phyloP scores from a whole-genome alignment of 2,888 invertebrate species.

The Teleogryllus oceanicus region DNA sequence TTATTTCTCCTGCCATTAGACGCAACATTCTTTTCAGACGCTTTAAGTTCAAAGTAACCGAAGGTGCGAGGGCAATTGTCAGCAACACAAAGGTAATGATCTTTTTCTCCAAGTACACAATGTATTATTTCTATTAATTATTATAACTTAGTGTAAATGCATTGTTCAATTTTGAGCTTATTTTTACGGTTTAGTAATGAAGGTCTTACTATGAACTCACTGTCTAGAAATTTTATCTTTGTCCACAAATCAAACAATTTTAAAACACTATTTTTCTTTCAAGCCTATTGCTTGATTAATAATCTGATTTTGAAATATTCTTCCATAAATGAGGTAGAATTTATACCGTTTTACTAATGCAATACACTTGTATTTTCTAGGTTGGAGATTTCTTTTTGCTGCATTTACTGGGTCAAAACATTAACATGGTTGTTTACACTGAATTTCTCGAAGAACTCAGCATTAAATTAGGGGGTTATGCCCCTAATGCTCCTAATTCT shows the following conservation, averaged over 20 bases:
- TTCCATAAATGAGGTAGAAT: conserved; percentile 35
- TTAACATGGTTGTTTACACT: conserved; percentile 74
- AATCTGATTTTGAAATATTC: background rate
- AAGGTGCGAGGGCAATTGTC: conserved; percentile 70
- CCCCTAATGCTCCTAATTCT: background rate
- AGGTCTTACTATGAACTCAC: too few relatives aligned
- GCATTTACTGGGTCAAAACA: conserved; percentile 79
- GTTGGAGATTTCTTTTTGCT: conserved; percentile 82
- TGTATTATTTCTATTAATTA: background rate
- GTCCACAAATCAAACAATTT: too few relatives aligned
- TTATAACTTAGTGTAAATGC: too few relatives aligned
- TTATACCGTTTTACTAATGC: background rate
- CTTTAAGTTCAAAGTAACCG: conserved; percentile 72
- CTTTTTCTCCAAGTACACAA: background rate
- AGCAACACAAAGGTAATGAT: conserved; percentile 72
- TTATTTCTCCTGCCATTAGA: conserved; percentile 73
- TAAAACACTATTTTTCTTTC: background rate
- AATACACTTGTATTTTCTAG: conserved; percentile 49
- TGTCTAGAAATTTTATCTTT: too few relatives aligned
- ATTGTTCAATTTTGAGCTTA: too few relatives aligned
- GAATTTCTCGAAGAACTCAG: conserved; percentile 75
- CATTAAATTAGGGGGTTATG: conserved; percentile 43
- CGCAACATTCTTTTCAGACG: conserved; percentile 74
- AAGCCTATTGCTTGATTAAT: background rate
- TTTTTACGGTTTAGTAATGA: too few relatives aligned